Conservation (phyloP, 1,140 invertebrate species). For the Wiebesia pumilae region DNA sequence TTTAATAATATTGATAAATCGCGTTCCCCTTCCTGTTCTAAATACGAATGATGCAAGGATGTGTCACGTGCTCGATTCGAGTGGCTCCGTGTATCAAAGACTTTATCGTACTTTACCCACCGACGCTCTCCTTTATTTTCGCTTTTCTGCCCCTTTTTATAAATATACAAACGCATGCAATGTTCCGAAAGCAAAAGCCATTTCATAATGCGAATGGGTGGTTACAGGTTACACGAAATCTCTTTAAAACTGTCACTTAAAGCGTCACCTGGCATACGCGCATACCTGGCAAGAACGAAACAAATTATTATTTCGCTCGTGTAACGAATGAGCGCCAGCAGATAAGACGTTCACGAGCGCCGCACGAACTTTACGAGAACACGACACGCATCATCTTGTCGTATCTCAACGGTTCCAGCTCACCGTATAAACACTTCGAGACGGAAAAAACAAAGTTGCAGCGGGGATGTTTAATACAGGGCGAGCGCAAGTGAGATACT, state of each 20-base stretch:
- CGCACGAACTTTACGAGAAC: background rate
- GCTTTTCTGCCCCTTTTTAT: background rate
- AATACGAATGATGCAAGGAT: too few relatives aligned
- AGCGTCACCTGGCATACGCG: background rate
- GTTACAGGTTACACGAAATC: background rate
- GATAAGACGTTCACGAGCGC: background rate
- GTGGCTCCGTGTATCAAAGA: too few relatives aligned
- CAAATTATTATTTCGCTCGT: background rate
- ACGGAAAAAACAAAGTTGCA: background rate
- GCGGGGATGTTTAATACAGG: background rate
- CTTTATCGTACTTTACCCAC: too few relatives aligned
- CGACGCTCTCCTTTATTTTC: background rate
- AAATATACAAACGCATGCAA: background rate
- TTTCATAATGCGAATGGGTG: background rate
- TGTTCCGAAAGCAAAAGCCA: background rate
- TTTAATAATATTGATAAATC: too few relatives aligned
- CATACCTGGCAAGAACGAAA: background rate
- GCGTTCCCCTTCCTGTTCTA: too few relatives aligned
- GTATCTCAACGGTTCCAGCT: background rate
- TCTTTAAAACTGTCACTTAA: background rate
- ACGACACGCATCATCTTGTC: background rate
- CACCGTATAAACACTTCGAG: background rate
- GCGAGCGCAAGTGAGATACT: slow-evolving; percentile 51
- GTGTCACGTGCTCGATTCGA: too few relatives aligned
- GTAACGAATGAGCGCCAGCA: background rate